Conservation (phyloP, 1,140 invertebrate genomes). For the Platyscapa corneri region DNA sequence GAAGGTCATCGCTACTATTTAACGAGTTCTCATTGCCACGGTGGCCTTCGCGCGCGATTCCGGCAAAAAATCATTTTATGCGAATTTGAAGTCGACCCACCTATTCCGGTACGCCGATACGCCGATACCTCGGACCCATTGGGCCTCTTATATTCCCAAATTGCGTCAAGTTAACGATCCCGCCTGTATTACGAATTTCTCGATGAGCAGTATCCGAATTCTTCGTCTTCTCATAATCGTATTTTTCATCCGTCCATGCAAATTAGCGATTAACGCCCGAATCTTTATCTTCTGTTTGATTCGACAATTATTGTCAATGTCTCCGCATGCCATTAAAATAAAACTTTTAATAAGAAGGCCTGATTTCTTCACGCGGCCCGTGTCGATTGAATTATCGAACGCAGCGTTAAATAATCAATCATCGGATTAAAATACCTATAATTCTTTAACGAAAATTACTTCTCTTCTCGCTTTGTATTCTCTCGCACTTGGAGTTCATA, state of each 20-base stretch:
- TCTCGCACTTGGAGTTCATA: too few relatives aligned
- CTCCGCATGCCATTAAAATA: neutral
- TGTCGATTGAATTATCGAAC: too few relatives aligned
- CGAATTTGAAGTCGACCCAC: constrained; percentile 32
- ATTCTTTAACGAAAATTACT: neutral
- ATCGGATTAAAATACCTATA: neutral
- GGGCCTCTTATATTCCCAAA: neutral
- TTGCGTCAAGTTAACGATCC: neutral
- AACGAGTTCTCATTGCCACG: constrained; percentile 25
- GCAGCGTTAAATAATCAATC: too few relatives aligned
- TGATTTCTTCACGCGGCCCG: too few relatives aligned
- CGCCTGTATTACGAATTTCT: neutral
- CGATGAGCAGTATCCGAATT: neutral
- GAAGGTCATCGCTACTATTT: constrained; percentile 53
- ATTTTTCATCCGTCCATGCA: neutral
- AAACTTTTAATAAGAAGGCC: too few relatives aligned
- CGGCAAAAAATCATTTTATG: constrained; percentile 31
- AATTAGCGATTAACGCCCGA: neutral
- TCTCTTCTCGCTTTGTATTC: neutral
- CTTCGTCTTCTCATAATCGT: too few relatives aligned
- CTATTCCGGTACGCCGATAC: neutral
- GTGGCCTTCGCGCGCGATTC: constrained; percentile 38
- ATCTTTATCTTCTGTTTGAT: neutral
- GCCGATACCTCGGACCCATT: neutral
- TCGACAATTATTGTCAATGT: neutral